These are phyloP conservation scores for Hemicentrotus pulcherrimus DNA, from an alignment of 35 echinoderm and acorn worm species.

Conservation along the genomic window DNA sequence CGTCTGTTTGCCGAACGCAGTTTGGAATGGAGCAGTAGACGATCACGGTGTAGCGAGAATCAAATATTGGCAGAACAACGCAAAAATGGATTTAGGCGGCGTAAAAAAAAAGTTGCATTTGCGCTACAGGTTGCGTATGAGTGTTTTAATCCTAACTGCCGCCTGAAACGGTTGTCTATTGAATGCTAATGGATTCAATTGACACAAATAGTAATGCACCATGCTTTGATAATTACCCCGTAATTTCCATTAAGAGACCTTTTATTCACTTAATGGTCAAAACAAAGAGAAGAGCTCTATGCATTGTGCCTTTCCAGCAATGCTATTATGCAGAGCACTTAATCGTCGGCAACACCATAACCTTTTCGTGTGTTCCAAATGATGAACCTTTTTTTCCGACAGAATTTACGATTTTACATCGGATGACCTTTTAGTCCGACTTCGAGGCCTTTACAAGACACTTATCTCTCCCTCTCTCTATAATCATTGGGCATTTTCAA, in stretches of 20 bases:
- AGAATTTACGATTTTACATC: no score
- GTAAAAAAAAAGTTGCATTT: not conserved
- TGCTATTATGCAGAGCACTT: no score
- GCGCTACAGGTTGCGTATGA: not conserved
- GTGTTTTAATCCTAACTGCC: not conserved
- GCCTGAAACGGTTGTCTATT: not conserved
- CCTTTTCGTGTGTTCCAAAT: no score
- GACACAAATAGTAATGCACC: not conserved
- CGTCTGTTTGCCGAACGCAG: not conserved
- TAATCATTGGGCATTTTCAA: no score
- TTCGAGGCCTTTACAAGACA: no score
- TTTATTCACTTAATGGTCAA: not conserved
- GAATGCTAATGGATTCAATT: not conserved
- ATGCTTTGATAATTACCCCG: not conserved
- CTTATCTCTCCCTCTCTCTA: no score
- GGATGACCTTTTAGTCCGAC: no score
- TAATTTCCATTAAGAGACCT: not conserved
- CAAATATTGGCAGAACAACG: not conserved
- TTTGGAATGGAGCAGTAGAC: not conserved
- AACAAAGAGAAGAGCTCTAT: no score
- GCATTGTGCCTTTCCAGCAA: no score
- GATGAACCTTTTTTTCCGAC: no score
- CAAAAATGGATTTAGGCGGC: not conserved
- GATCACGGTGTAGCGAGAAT: not conserved
- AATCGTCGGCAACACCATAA: no score